Conservation (phyloP, 2,888 invertebrate species). For the Orthonevra nobilis region DNA sequence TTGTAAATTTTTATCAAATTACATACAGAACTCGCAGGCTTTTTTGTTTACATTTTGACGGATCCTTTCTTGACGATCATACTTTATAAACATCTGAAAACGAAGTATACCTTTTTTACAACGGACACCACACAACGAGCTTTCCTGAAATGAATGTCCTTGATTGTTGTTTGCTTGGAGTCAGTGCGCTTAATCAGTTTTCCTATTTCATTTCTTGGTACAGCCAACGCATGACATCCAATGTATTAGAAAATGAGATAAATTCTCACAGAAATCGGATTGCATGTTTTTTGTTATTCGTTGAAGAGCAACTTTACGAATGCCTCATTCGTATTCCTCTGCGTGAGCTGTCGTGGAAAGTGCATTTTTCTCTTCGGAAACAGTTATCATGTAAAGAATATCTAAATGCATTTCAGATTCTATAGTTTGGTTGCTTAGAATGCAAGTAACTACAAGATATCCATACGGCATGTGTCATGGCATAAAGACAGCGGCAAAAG, state of each 20-base stretch:
- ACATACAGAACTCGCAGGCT: too few relatives aligned
- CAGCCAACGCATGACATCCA: slow-evolving; percentile 6
- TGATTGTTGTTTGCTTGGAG: slow-evolving; percentile 56
- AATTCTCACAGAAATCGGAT: slow-evolving; percentile 1
- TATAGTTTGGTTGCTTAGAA: slow-evolving; percentile 7
- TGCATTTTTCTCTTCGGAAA: slow-evolving; percentile 44
- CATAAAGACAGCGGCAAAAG: slow-evolving; percentile 20
- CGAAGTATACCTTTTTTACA: neutral
- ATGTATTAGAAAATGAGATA: slow-evolving; percentile 24
- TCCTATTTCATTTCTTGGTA: neutral
- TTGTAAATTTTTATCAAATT: too few relatives aligned
- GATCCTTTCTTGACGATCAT: neutral
- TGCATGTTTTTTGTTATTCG: slow-evolving; percentile 2
- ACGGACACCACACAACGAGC: neutral
- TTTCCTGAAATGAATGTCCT: neutral
- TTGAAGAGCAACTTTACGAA: slow-evolving; percentile 11
- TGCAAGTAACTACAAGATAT: slow-evolving; percentile 17
- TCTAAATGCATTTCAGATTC: slow-evolving; percentile 45
- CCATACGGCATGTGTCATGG: slow-evolving; percentile 11
- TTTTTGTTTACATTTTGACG: too few relatives aligned
- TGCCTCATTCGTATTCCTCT: slow-evolving; percentile 51
- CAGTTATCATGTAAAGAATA: slow-evolving; percentile 41
- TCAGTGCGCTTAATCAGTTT: slow-evolving; percentile 16
- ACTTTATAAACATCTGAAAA: neutral
- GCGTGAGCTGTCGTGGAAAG: slow-evolving; percentile 44